Evolutionary conservation across 2,888 invertebrate genomes (phyloP).

Genomic region (Aleiodes alternator): DNA sequence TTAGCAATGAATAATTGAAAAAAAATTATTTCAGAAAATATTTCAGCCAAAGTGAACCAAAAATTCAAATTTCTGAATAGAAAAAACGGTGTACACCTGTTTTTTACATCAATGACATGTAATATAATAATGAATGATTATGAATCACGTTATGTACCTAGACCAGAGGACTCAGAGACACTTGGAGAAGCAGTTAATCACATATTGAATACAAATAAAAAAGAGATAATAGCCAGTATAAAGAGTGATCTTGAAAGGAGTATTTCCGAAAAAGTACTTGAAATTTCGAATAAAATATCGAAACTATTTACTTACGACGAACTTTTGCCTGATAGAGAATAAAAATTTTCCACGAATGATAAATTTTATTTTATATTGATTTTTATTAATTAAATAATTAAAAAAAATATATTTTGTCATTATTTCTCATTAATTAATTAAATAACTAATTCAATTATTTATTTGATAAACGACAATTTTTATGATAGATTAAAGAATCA

Average conservation of each 20-base stretch:
- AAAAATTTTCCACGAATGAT: neutral
- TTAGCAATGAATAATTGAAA: constrained; percentile 38
- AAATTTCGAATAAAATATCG: constrained; percentile 66
- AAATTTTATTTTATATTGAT: no score
- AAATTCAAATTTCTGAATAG: constrained; percentile 53
- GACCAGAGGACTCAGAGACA: constrained; percentile 51
- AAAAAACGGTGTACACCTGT: constrained; percentile 58
- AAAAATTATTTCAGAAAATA: constrained; percentile 56
- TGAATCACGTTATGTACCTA: constrained; percentile 55
- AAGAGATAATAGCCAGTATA: constrained; percentile 68
- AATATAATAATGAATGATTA: constrained; percentile 60
- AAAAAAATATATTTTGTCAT: no score
- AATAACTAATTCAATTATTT: no score
- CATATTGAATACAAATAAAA: constrained; percentile 62
- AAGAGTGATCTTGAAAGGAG: constrained; percentile 69
- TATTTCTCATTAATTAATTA: no score
- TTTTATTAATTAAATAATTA: no score
- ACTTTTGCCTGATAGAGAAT: constrained; percentile 68
- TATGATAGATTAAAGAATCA: no score
- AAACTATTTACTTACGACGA: constrained; percentile 69
- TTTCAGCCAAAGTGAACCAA: constrained; percentile 48
- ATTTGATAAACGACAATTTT: no score
- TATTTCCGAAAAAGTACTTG: constrained; percentile 64
- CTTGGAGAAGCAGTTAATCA: constrained; percentile 59
- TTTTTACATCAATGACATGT: constrained; percentile 60